Evolutionary conservation across 2,113 vertebrate genomes (phyloP).

Genomic region (Arothron firmamentum): DNA sequence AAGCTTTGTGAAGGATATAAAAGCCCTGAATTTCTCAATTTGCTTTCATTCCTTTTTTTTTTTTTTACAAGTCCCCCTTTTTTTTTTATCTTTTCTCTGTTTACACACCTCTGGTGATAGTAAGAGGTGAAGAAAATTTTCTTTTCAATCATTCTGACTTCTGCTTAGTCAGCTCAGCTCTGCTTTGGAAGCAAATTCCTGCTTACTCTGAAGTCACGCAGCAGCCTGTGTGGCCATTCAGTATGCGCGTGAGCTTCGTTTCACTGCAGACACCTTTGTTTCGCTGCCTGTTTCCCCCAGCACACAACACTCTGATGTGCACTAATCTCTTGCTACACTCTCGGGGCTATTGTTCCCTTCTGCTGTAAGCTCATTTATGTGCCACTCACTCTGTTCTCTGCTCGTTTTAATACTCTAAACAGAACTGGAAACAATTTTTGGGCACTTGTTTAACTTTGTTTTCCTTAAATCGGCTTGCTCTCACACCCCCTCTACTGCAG

Average conservation of each 20-base stretch:
- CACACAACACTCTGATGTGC: constrained; percentile 57
- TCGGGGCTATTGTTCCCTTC: constrained; percentile 64
- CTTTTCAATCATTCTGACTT: constrained; percentile 16
- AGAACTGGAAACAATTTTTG: constrained; percentile 59
- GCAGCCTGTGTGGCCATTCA: constrained; percentile 35
- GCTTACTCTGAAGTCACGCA: constrained; percentile 3
- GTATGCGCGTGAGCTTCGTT: constrained; percentile 25
- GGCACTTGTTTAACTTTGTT: constrained; percentile 46
- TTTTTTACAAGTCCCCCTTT: constrained; percentile 6
- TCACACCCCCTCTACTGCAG: constrained; percentile 29
- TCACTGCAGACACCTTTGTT: constrained; percentile 55
- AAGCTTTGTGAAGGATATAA: constrained; percentile 18
- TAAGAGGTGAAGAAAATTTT: not conserved
- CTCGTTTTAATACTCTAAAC: constrained; percentile 65
- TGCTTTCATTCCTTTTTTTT: constrained; percentile 18
- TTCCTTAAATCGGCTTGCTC: not conserved
- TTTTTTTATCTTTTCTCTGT: not conserved
- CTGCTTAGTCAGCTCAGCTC: constrained; percentile 17
- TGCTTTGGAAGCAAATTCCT: constrained; percentile 10
- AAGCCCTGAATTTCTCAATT: constrained; percentile 32
- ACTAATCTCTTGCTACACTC: constrained; percentile 68
- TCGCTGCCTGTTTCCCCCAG: constrained; percentile 36
- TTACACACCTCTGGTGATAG: not conserved
- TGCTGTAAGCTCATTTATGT: constrained; percentile 67
- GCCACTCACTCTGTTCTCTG: constrained; percentile 62